Conservation (phyloP, 2,888 invertebrate species). For the Xanthorhoe designata region DNA sequence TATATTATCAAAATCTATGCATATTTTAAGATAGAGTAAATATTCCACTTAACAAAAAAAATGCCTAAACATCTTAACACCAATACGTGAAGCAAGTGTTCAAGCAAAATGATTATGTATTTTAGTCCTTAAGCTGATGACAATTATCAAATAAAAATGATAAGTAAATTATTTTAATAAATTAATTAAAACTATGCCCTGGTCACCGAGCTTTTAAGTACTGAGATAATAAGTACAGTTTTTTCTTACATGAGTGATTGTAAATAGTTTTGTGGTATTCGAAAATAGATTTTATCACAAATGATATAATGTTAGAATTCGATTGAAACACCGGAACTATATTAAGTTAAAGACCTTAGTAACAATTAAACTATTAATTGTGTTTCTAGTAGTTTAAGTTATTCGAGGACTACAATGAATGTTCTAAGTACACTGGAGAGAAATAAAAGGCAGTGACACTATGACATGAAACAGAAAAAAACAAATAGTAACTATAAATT, state of each 20-base stretch:
- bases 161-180: constrained; percentile 32
- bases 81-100: constrained; percentile 27
- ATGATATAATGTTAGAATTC: constrained; percentile 19
- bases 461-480: constrained; percentile 37
- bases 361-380: constrained; percentile 8
- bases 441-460: constrained; percentile 32
- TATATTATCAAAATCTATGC: neutral
- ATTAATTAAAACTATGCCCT: constrained; percentile 30
- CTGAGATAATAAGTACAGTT: constrained; percentile 35
- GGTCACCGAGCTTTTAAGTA: constrained; percentile 37
- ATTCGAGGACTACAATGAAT: constrained; percentile 15
- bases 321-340: neutral
- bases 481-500: constrained; percentile 61
- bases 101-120: constrained; percentile 36
- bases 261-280: constrained; percentile 6
- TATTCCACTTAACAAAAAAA: constrained; percentile 26
- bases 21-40: constrained; percentile 3
- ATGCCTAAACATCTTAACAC: constrained; percentile 19
- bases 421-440: constrained; percentile 26
- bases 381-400: constrained; percentile 5
- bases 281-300: neutral
- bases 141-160: constrained; percentile 26
- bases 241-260: constrained; percentile 11
- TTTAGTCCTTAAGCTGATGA: constrained; percentile 28
- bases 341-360: constrained; percentile 1